These are phyloP conservation scores for Australoheros scitulus DNA, from an alignment of 2,113 vertebrate species.

Conservation along the genomic window DNA sequence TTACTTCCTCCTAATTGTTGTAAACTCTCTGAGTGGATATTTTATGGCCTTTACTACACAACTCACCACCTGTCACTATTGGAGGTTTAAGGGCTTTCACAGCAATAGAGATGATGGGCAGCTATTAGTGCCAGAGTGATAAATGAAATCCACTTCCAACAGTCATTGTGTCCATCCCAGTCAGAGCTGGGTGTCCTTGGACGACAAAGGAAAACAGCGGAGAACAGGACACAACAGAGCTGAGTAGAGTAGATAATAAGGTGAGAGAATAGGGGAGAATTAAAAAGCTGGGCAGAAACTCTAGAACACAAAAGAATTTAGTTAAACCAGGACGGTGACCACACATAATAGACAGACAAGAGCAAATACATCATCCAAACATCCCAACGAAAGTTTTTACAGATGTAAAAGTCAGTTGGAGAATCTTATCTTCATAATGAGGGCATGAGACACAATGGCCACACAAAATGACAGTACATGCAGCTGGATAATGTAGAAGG, in stretches of 20 bases:
- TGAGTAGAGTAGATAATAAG: not conserved
- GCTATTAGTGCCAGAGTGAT: constrained; percentile 58
- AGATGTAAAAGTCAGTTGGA: not conserved
- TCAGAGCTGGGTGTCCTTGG: constrained; percentile 30
- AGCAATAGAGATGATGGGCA: constrained; percentile 46
- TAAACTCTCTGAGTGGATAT: constrained; percentile 24
- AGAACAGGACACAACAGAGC: not conserved
- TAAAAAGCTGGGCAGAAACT: not conserved
- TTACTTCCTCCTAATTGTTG: constrained; percentile 53
- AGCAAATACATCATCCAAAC: not conserved
- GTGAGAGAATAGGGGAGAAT: not conserved
- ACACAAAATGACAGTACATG: not conserved
- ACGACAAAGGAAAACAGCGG: constrained; percentile 27
- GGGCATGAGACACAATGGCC: not conserved
- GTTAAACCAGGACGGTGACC: not conserved
- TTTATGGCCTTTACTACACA: constrained; percentile 49
- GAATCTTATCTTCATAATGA: not conserved
- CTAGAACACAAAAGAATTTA: not conserved
- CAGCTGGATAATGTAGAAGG: not conserved
- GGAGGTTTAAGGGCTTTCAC: constrained; percentile 38
- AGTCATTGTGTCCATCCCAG: constrained; percentile 19
- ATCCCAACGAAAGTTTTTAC: not conserved
- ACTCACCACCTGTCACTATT: constrained; percentile 55
- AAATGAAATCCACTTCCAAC: constrained; percentile 34
- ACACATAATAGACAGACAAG: not conserved